Percentiles rank a stretch among this genome's conserved stretches.
phyloP scores from a whole-genome alignment of 1,140 invertebrate genomes.

The Neodiprion virginianus region DNA sequence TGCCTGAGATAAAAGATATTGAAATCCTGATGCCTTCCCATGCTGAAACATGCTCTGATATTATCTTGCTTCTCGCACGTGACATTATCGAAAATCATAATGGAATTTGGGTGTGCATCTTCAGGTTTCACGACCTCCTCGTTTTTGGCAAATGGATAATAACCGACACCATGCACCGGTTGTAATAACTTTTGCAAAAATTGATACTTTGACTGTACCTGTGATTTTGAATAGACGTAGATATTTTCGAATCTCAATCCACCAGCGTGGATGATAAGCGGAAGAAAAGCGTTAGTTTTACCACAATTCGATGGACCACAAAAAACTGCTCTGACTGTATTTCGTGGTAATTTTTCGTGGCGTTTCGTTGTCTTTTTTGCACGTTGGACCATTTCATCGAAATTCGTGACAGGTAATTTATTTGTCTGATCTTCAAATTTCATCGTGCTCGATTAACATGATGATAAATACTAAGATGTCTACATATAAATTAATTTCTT shows the following conservation, averaged over 20 bases:
- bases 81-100: too few relatives aligned
- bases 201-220: constrained; percentile 8
- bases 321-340: too few relatives aligned
- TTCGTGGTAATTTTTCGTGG: constrained; percentile 39
- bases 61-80: too few relatives aligned
- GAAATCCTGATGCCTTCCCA: too few relatives aligned
- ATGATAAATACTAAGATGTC: background rate
- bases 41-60: too few relatives aligned
- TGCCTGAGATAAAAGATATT: too few relatives aligned
- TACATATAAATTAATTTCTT: constrained; percentile 9
- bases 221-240: constrained; percentile 23
- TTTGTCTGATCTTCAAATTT: constrained; percentile 28
- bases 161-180: constrained; percentile 13
- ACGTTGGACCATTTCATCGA: constrained; percentile 18
- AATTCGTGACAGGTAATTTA: constrained; percentile 27
- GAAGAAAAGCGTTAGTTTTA: constrained; percentile 25
- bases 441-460: constrained; percentile 15
- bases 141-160: constrained; percentile 3
- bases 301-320: constrained; percentile 33
- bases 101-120: too few relatives aligned
- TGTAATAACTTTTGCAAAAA: constrained; percentile 13
- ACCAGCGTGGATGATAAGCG: background rate
- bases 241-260: constrained; percentile 21
- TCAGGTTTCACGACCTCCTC: too few relatives aligned
- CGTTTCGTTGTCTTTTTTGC: constrained; percentile 11